Evolutionary conservation across 2,888 invertebrate species (phyloP).

Genomic region (Xestia xanthographa): DNA sequence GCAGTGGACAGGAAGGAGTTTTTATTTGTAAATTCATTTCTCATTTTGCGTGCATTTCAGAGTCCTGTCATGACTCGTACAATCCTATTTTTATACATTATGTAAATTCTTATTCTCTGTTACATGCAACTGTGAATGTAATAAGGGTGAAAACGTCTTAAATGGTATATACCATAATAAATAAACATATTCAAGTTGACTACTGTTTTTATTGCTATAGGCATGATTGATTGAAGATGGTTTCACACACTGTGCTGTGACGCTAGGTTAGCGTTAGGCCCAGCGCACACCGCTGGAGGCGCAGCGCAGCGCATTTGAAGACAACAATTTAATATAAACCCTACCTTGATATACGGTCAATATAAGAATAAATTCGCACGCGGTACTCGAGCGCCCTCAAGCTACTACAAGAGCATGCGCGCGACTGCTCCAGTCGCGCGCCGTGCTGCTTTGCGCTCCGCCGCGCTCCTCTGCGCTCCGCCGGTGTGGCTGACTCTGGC

Average conservation of each 20-base stretch:
- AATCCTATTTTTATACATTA: constrained; percentile 91
- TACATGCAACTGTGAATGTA: constrained; percentile 86
- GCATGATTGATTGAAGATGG: too few species aligned
- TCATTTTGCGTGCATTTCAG: constrained; percentile 88
- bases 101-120: constrained; percentile 89
- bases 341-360: too few species aligned
- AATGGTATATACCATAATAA: constrained; percentile 87
- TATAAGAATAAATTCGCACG: too few species aligned
- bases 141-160: constrained; percentile 85
- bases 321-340: too few species aligned
- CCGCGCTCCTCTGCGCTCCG: too few species aligned
- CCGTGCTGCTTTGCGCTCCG: too few species aligned
- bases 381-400: too few species aligned
- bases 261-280: background rate
- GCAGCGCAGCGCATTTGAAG: too few species aligned
- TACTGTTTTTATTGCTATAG: constrained; percentile 47
- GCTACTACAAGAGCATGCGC: too few species aligned
- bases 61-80: constrained; percentile 85
- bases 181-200: constrained; percentile 88
- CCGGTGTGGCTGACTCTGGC: too few species aligned
- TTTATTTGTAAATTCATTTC: constrained; percentile 87
- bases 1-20: constrained; percentile 83
- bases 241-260: background rate
- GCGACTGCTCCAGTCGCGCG: too few species aligned
- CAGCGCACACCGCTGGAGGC: too few species aligned